A percentile compares a stretch with the other conserved stretches of the same genome.
These are phyloP conservation scores for Pipistrellus pipistrellus DNA, from an alignment of 2,797 vertebrate species.

Conservation along the genomic window DNA sequence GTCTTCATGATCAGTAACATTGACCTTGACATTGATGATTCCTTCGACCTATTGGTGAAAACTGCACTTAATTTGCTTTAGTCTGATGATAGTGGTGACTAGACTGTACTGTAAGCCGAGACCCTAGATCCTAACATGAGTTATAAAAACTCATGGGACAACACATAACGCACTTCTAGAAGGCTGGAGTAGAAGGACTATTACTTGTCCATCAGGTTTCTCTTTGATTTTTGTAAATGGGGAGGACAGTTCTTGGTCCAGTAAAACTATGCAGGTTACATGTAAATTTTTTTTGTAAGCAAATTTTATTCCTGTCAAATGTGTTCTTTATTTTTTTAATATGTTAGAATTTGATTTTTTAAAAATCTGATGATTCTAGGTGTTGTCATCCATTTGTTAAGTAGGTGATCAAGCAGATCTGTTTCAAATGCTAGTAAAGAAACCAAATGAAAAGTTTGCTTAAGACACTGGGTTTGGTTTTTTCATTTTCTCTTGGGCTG, in stretches of 20 bases:
- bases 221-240: constrained; percentile 84
- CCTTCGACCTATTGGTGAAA: constrained; percentile 94
- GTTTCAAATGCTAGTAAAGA: constrained; percentile 77
- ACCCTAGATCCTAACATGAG: constrained; percentile 71
- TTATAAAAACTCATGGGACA: constrained; percentile 76
- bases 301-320: constrained; percentile 86
- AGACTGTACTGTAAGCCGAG: constrained; percentile 68
- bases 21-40: constrained; percentile 93
- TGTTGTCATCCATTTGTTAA: neutral
- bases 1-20: constrained; percentile 89
- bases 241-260: constrained; percentile 83
- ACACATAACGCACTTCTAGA: constrained; percentile 71
- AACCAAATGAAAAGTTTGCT: constrained; percentile 73
- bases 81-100: constrained; percentile 77
- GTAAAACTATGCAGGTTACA: constrained; percentile 89
- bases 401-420: constrained; percentile 70
- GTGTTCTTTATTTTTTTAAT: constrained; percentile 86
- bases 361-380: neutral
- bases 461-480: constrained; percentile 67
- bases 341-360: constrained; percentile 80
- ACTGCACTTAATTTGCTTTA: constrained; percentile 77
- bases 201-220: constrained; percentile 85
- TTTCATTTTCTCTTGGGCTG: constrained; percentile 65
- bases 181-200: neutral
- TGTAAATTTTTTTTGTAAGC: constrained; percentile 89